Evolutionary conservation across 2,113 vertebrate genomes (phyloP).

Genomic region (Lathamus discolor): DNA sequence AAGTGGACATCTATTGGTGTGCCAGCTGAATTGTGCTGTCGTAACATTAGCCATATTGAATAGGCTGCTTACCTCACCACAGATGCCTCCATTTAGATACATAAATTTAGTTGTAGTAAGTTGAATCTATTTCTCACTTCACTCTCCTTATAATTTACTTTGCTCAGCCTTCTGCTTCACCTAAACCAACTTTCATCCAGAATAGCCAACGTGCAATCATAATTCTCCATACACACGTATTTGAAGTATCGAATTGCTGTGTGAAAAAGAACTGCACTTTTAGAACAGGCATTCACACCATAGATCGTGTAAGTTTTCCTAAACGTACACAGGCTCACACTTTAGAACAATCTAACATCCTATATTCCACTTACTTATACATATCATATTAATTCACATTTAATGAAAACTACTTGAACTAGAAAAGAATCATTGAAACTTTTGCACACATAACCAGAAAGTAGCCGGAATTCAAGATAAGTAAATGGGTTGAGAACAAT

Average conservation of each 20-base stretch:
- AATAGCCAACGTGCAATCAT: not conserved
- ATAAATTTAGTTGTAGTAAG: not conserved
- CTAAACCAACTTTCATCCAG: not conserved
- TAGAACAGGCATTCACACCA: not conserved
- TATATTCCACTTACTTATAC: not conserved
- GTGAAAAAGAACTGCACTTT: not conserved
- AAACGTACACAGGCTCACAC: not conserved
- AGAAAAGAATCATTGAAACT: not conserved
- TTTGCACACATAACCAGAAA: not conserved
- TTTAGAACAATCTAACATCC: not conserved
- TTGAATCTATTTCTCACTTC: not conserved
- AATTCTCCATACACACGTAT: not conserved
- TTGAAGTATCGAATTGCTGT: not conserved
- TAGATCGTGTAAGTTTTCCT: not conserved
- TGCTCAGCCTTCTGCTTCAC: not conserved
- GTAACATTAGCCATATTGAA: not conserved
- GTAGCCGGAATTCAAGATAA: not conserved
- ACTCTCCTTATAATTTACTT: not conserved
- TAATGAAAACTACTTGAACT: not conserved
- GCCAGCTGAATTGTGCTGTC: not conserved
- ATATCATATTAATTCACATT: not conserved
- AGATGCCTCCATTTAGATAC: not conserved
- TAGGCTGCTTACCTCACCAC: not conserved
- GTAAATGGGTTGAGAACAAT: not conserved
- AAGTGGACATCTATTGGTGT: not conserved